Evolutionary conservation across 2,888 invertebrate genomes (phyloP).

Genomic region (Cecidostiba fungosa): DNA sequence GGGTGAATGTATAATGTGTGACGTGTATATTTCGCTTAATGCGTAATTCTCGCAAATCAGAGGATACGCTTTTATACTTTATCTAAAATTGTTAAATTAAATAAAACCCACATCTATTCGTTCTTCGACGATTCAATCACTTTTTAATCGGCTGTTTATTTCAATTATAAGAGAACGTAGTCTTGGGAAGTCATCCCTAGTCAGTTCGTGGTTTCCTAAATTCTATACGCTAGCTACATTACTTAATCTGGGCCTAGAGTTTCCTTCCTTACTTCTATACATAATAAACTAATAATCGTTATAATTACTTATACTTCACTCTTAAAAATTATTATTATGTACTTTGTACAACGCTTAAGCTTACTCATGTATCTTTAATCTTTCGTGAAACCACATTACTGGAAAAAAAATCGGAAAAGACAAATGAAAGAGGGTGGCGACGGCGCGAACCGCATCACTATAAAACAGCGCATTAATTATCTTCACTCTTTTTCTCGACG

Average conservation of each 20-base stretch:
- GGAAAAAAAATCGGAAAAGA: slow-evolving; percentile 60
- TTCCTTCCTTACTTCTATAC: slow-evolving; percentile 70
- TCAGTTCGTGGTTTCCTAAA: slow-evolving; percentile 77
- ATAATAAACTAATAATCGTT: slow-evolving; percentile 76
- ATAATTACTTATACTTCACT: slow-evolving; percentile 76
- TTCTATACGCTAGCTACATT: slow-evolving; percentile 78
- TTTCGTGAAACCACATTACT: slow-evolving; percentile 64
- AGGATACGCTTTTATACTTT: slow-evolving; percentile 63
- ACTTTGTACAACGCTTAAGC: slow-evolving; percentile 79
- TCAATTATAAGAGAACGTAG: slow-evolving; percentile 78
- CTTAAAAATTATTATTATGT: slow-evolving; percentile 79
- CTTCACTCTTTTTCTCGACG: slow-evolving; percentile 46
- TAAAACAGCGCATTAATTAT: slow-evolving; percentile 62
- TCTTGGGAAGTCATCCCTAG: slow-evolving; percentile 75
- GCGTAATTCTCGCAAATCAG: slow-evolving; percentile 55
- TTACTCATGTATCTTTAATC: slow-evolving; percentile 69
- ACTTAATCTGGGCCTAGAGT: slow-evolving; percentile 71
- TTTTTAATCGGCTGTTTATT: slow-evolving; percentile 74
- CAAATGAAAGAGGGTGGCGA: slow-evolving; percentile 61
- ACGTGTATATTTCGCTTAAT: slow-evolving; percentile 61
- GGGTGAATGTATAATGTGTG: slow-evolving; percentile 55
- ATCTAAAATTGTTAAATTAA: slow-evolving; percentile 73
- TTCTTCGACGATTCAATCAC: slow-evolving; percentile 73
- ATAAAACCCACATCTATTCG: slow-evolving; percentile 75
- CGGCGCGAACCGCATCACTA: slow-evolving; percentile 61